Base-by-base conservation (phyloP, 2,888 invertebrate genomes). In the Stenchaetothrips biformis region DNA sequence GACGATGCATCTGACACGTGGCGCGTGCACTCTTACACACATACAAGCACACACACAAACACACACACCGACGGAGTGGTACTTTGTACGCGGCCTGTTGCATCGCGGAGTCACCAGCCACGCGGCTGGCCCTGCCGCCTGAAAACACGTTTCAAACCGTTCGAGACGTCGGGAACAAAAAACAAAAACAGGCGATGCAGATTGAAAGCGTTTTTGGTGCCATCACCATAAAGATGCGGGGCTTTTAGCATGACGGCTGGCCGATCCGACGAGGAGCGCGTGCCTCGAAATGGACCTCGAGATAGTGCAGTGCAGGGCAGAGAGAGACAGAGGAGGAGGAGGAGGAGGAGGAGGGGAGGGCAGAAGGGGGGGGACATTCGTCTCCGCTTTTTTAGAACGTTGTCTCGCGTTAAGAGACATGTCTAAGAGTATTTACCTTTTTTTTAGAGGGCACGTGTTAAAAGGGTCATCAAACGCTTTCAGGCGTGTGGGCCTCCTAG, bases 391-490 rank as follows among this genome's bases (percentile, higher is more conserved):
- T 74, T 25, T 9, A 74, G 67, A 25, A 25, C 67, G 21, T 21
- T 74, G 67, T 74, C 25, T 74, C 67, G 25, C 11, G 67, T 74
- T 74, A 74, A 21, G 7, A 74, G 67, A 74, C 67, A 74, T 25
- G 67, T 21, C 67, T 74, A 74, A 74, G 25, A 25, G 67, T 74
- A 74, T 74, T 74, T 74, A 25, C 67, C 18, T 59, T 74, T 74
- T 67, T 74, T 74, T 74, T 16, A 74, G 67, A 74, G 16, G 16
- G 53, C 16, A 18, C 53, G 67, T 25, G 67, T 21, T 74, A 74
- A 74, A 74, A 74, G 67, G 67, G 67, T 25, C 67, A 74, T 74
- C 67, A 74, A n/a, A 21, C 25, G 67, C 67, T 21, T 74, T 74
- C 67, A 74, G 67, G 59, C 59, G 37, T 4, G 37, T 4, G 37